A percentile compares a stretch with the other conserved stretches of the same genome.
Conservation (phyloP, 2,113 vertebrate species). For the Phyllostomus hastatus region DNA sequence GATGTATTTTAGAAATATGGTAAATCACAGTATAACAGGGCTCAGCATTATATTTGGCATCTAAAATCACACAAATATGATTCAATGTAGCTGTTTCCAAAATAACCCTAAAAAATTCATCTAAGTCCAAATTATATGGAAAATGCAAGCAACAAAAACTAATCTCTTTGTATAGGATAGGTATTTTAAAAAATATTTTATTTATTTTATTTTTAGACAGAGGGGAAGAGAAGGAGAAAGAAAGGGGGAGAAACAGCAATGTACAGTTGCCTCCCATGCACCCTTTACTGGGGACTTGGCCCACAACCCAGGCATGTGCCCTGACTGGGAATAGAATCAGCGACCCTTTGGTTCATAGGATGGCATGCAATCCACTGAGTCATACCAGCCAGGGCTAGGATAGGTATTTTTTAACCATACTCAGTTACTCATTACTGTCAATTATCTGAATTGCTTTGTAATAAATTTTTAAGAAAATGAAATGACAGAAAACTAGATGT, state of each 20-base stretch:
- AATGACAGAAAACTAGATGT: neutral
- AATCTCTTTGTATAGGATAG: neutral
- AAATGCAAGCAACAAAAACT: neutral
- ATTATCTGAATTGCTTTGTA: neutral
- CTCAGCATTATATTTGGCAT: neutral
- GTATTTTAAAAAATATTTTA: neutral
- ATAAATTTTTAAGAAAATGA: neutral
- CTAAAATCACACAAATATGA: neutral
- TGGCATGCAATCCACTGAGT: no score
- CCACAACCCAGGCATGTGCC: no score
- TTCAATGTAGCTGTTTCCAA: neutral
- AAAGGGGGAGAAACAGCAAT: no score
- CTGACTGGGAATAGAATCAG: no score
- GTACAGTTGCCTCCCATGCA: no score
- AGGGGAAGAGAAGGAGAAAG: no score
- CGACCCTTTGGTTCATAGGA: no score
- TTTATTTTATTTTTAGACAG: no score
- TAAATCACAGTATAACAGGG: neutral
- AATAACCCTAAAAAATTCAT: neutral
- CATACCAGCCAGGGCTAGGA: neutral
- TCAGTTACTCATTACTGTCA: neutral
- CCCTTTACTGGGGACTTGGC: no score
- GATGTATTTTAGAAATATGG: neutral
- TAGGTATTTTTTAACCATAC: neutral
- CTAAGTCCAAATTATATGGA: neutral